These are phyloP conservation scores for Argentina silus DNA, from an alignment of 2,797 vertebrate genomes.

Conservation along the genomic window DNA sequence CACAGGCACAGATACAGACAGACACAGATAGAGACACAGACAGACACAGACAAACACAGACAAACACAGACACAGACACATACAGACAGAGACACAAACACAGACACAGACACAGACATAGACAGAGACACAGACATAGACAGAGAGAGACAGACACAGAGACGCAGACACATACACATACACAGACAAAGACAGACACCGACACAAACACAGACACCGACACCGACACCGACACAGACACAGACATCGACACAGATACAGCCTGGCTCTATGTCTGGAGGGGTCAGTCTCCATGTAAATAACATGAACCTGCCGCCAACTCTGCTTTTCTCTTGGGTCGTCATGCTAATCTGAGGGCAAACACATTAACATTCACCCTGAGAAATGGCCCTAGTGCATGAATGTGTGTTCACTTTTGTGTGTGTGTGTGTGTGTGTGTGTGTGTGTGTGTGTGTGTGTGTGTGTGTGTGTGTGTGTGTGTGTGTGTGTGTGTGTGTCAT, in stretches of 20 bases:
- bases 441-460: conserved; percentile 1
- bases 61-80: no score
- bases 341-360: conserved; percentile 1
- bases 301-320: neutral
- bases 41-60: no score
- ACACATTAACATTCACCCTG: conserved; percentile 9
- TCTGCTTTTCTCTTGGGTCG: conserved; percentile 13
- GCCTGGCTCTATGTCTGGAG: neutral
- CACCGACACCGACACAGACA: neutral
- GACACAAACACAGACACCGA: neutral
- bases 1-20: no score
- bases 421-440: conserved; percentile 1
- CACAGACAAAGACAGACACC: neutral
- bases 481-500: neutral
- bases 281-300: conserved; percentile 11
- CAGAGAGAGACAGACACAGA: conserved; percentile 5
- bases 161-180: conserved; percentile 2
- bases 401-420: neutral
- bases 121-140: neutral
- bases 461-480: neutral
- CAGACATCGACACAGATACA: no score
- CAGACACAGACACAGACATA: no score
- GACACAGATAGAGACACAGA: no score
- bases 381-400: conserved; percentile 10
- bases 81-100: no score